Evolutionary conservation across 2,888 invertebrate genomes (phyloP).

Genomic region (Pammene aurita): DNA sequence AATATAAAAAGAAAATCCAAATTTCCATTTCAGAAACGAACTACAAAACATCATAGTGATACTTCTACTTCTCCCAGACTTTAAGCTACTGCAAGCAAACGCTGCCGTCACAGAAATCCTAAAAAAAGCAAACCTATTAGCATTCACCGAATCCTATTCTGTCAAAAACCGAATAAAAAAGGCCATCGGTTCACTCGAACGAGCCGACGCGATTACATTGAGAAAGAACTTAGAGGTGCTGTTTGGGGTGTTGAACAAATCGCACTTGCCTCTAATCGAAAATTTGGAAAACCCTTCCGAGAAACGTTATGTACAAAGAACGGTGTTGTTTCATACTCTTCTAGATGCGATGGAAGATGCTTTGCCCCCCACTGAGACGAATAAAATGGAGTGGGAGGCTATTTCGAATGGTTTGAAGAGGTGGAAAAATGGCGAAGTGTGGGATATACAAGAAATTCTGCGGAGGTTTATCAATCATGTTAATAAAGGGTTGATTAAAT

Average conservation of each 20-base stretch:
- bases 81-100: slow-evolving; percentile 48
- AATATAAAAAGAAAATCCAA: too few relatives aligned
- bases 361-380: slow-evolving; percentile 47
- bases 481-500: slow-evolving; percentile 2
- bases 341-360: slow-evolving; percentile 46
- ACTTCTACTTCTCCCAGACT: slow-evolving; percentile 48
- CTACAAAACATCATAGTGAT: slow-evolving; percentile 47
- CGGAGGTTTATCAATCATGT: slow-evolving; percentile 42
- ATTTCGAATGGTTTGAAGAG: slow-evolving; percentile 46
- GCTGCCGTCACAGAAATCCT: slow-evolving; percentile 56
- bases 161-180: slow-evolving; percentile 36
- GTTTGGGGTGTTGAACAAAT: slow-evolving; percentile 35
- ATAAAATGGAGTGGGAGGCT: slow-evolving; percentile 48
- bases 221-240: slow-evolving; percentile 49
- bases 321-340: slow-evolving; percentile 16
- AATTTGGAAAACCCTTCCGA: too few relatives aligned
- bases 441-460: slow-evolving; percentile 47
- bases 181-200: slow-evolving; percentile 42
- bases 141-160: slow-evolving; percentile 43
- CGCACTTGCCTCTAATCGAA: slow-evolving; percentile 24
- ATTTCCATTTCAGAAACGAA: slow-evolving; percentile 44
- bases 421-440: slow-evolving; percentile 46
- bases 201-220: slow-evolving; percentile 37
- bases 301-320: slow-evolving; percentile 8
- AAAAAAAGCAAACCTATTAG: slow-evolving; percentile 47